Base-by-base conservation (phyloP, 2,888 invertebrate genomes). In the Spisula subtruncata region DNA sequence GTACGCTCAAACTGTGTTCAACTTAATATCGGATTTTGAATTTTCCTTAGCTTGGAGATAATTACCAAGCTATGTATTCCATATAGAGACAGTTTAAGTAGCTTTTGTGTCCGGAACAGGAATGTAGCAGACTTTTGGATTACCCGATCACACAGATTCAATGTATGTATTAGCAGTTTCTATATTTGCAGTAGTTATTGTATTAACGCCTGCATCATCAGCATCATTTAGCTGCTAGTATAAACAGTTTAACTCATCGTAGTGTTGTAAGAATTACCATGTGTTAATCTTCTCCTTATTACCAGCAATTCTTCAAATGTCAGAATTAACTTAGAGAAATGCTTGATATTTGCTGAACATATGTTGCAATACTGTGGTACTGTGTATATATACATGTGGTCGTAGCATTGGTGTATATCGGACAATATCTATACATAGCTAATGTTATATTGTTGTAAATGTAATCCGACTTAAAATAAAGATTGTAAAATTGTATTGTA, bases 11-110 rank as follows among this genome's bases (percentile, higher is more conserved):
- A 29, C 32, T 25, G 32, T 32, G 75, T 75, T 75, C 75, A 12
- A 35, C 35, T 35, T 35, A 75, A 75, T 75, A 75, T 75, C 18
- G 75, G 75, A 75, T 75, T 75, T 75, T 75, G 35, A 75, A 75
- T 16, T 75, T 75, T 75, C 29, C 35, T 75, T 35, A 5, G 35
- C 32, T 35, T 14, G 16, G 18, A 14, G 75, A 75, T 75, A 75
- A 75, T 75, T 20, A 75, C 25, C 75, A 14, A 18, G 29, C 35
- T 14, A 75, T 32, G 35, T 75, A 32, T 35, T 75, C 35, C 18
- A 14, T 16, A 32, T 75, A 35, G 75, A 75, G 75, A 75, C 32
- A 75, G 16, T 75, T 35, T 75, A 35, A 75, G 75, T 75, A 25
- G 35, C 32, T 35, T 75, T 25, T 8, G 29, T 71, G 29, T 16